Percentiles rank a stretch among this genome's conserved stretches.
These are phyloP conservation scores for Yasuhikotakia modesta DNA, from an alignment of 2,797 vertebrate genomes.

Conservation along the genomic window DNA sequence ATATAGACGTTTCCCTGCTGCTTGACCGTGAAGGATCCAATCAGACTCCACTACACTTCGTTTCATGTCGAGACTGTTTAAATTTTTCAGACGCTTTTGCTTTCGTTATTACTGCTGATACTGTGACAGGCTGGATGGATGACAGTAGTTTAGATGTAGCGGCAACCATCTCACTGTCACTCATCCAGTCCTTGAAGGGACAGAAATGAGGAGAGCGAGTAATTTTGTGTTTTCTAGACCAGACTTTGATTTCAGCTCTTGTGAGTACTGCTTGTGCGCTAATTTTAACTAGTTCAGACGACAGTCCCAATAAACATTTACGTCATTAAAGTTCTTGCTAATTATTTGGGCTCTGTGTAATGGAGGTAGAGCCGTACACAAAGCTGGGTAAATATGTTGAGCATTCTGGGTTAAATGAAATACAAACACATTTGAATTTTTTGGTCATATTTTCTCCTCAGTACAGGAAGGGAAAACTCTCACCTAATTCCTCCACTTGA, in stretches of 20 bases:
- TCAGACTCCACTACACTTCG: constrained; percentile 5
- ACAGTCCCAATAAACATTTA: constrained; percentile 24
- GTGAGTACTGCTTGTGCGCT: constrained; percentile 2
- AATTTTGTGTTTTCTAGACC: constrained; percentile 6
- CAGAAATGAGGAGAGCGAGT: neutral
- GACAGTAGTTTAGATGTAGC: constrained; percentile 7
- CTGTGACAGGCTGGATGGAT: constrained; percentile 19
- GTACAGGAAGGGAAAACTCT: neutral
- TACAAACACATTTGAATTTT: constrained; percentile 16
- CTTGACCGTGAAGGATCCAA: constrained; percentile 16
- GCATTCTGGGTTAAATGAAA: constrained; percentile 34
- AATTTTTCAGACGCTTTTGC: constrained; percentile 5
- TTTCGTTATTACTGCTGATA: neutral
- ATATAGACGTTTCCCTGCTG: constrained; percentile 3
- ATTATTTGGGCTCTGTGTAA: constrained; percentile 2
- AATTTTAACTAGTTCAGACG: neutral
- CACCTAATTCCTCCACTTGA: neutral
- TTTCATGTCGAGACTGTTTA: neutral
- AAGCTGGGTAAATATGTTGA: constrained; percentile 26
- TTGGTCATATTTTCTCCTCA: neutral
- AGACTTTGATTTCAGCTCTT: constrained; percentile 10
- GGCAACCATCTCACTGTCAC: neutral
- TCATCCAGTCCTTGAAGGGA: neutral
- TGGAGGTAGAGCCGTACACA: constrained; percentile 13
- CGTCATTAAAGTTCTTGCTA: constrained; percentile 2